Percentiles rank a stretch among this genome's conserved stretches.
These are phyloP conservation scores for Trypoxylus dichotomus DNA, from an alignment of 1,140 invertebrate species.

Conservation along the genomic window DNA sequence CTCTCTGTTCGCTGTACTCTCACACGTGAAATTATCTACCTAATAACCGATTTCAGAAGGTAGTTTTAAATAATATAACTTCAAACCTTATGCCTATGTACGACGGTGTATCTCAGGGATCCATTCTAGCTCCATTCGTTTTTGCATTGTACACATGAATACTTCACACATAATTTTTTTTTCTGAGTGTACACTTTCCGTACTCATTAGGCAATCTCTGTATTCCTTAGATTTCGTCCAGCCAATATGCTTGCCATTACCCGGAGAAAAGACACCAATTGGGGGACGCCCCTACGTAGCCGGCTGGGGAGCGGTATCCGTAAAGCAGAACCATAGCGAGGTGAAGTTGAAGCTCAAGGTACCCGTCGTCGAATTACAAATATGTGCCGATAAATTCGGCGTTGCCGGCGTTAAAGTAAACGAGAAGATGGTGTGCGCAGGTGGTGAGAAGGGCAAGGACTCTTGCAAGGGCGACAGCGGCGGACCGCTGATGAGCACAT, in stretches of 20 bases:
- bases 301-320: slow-evolving; percentile 66
- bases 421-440: slow-evolving; percentile 63
- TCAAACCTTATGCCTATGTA: no score
- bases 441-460: slow-evolving; percentile 62
- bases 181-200: no score
- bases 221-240: slow-evolving; percentile 56
- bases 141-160: no score
- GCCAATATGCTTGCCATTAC: slow-evolving; percentile 69
- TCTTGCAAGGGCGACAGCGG: slow-evolving; percentile 57
- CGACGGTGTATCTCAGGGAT: no score
- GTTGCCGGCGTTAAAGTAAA: slow-evolving; percentile 50
- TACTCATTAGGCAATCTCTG: no score
- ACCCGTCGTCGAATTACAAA: slow-evolving; percentile 52
- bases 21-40: no score
- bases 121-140: no score
- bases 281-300: slow-evolving; percentile 57
- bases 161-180: no score
- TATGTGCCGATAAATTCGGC: slow-evolving; percentile 56
- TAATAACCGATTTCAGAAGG: no score
- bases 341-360: slow-evolving; percentile 50
- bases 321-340: slow-evolving; percentile 47
- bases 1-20: no score
- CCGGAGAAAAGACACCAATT: slow-evolving; percentile 42
- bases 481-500: not conserved
- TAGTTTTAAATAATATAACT: no score